These are phyloP conservation scores for Odontamblyopus lacepedii DNA, from an alignment of 2,797 vertebrate genomes.

Conservation along the genomic window DNA sequence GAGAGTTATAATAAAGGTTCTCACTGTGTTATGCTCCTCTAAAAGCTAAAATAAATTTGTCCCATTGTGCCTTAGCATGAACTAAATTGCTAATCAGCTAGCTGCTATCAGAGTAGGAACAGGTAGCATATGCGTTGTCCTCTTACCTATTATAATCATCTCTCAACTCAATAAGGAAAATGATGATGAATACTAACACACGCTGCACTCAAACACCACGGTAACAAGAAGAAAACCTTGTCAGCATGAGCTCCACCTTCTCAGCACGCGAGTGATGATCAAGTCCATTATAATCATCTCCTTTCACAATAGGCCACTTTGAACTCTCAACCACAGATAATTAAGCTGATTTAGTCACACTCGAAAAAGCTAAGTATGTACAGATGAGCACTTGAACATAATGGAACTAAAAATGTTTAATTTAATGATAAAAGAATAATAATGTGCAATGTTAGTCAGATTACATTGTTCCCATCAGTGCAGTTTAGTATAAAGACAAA, in stretches of 20 bases:
- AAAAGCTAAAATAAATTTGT: background rate
- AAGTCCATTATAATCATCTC: conserved; percentile 67
- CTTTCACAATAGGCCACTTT: conserved; percentile 42
- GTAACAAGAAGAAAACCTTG: conserved; percentile 23
- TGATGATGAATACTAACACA: conserved; percentile 27
- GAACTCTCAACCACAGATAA: conserved; percentile 42
- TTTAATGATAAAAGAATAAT: conserved; percentile 55
- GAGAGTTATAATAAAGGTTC: background rate
- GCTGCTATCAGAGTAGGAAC: conserved; percentile 14
- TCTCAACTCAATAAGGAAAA: conserved; percentile 12
- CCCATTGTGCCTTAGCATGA: conserved; percentile 1
- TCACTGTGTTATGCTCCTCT: background rate
- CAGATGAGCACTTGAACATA: conserved; percentile 24
- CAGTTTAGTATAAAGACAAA: conserved; percentile 51
- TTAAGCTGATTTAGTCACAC: conserved; percentile 62
- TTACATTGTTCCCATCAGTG: conserved; percentile 59
- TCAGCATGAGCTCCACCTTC: conserved; percentile 50
- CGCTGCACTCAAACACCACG: conserved; percentile 28
- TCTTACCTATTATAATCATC: conserved; percentile 23
- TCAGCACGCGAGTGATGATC: conserved; percentile 69
- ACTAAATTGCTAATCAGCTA: conserved; percentile 16
- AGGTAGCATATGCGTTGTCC: conserved; percentile 1
- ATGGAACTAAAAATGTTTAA: conserved; percentile 64
- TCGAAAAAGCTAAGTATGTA: conserved; percentile 42
- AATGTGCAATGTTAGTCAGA: conserved; percentile 57